Evolutionary conservation across 2,888 invertebrate genomes (phyloP).

Genomic region (Dryococelus australis): DNA sequence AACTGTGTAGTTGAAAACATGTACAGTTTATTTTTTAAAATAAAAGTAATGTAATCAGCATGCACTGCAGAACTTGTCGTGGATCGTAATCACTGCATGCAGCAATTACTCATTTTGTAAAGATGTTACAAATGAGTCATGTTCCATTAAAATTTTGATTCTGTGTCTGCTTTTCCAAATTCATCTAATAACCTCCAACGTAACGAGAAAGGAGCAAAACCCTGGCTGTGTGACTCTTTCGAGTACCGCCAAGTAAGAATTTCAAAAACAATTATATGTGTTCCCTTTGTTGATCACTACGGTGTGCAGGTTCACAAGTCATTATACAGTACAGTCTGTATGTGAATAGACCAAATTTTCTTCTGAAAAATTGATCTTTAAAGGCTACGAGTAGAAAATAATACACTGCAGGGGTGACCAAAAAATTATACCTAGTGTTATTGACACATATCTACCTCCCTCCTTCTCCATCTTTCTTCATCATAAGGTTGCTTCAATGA

Average conservation of each 20-base stretch:
- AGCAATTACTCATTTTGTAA: background rate
- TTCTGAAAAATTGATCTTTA: too few species aligned
- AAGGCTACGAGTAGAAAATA: too few species aligned
- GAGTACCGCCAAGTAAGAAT: background rate
- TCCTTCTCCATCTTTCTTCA: too few species aligned
- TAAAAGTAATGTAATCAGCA: background rate
- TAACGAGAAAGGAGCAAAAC: background rate
- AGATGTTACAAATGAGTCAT: background rate
- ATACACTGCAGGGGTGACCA: too few species aligned
- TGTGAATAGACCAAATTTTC: too few species aligned
- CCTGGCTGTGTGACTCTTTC: background rate
- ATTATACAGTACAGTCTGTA: too few species aligned
- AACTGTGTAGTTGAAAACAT: background rate
- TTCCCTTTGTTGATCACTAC: too few species aligned
- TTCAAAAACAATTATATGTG: background rate
- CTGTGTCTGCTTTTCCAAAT: background rate
- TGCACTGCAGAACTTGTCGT: conserved; percentile 16
- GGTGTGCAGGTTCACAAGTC: too few species aligned
- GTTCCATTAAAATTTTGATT: background rate
- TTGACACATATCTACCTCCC: too few species aligned
- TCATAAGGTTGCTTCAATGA: too few species aligned
- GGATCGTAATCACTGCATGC: background rate
- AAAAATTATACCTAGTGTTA: too few species aligned
- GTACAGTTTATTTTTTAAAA: conserved; percentile 12
- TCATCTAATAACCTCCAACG: background rate